Percentiles rank a stretch among this genome's conserved stretches.
These are phyloP conservation scores for Sycobia sp. DNA, from an alignment of 1,140 invertebrate genomes.

Conservation along the genomic window DNA sequence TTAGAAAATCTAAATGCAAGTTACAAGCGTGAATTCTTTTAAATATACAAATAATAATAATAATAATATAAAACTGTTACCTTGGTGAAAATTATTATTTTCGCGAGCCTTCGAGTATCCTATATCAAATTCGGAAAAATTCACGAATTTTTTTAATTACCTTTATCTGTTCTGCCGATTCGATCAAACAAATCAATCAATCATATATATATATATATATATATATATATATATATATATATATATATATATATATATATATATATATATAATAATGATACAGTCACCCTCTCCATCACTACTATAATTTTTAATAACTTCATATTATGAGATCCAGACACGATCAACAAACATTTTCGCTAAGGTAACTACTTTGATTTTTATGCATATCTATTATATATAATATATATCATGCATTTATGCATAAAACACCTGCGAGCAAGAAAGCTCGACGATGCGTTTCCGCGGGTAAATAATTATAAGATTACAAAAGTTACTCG, in stretches of 20 bases:
- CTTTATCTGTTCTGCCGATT: background rate
- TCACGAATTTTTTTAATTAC: too few species aligned
- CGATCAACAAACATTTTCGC: conserved; percentile 14
- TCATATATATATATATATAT: too few species aligned
- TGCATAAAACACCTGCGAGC: background rate
- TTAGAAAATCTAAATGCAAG: conserved; percentile 18
- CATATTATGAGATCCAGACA: background rate
- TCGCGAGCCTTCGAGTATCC: too few species aligned
- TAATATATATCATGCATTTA: conserved; percentile 14
- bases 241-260: too few species aligned
- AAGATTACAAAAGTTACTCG: too few species aligned
- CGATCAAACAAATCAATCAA: too few species aligned
- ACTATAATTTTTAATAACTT: background rate
- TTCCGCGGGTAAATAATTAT: conserved; percentile 4
- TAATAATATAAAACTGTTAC: too few species aligned
- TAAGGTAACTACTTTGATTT: conserved; percentile 9
- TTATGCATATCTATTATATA: background rate
- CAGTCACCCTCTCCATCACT: background rate
- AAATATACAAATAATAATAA: background rate
- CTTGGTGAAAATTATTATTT: conserved; percentile 19
- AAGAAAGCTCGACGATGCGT: conserved; percentile 7
- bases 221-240: too few species aligned
- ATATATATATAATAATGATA: background rate
- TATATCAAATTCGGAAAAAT: too few species aligned
- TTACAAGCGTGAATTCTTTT: conserved; percentile 18